These are phyloP conservation scores for Onychostruthus taczanowskii DNA, from an alignment of 2,113 vertebrate species.

Conservation along the genomic window DNA sequence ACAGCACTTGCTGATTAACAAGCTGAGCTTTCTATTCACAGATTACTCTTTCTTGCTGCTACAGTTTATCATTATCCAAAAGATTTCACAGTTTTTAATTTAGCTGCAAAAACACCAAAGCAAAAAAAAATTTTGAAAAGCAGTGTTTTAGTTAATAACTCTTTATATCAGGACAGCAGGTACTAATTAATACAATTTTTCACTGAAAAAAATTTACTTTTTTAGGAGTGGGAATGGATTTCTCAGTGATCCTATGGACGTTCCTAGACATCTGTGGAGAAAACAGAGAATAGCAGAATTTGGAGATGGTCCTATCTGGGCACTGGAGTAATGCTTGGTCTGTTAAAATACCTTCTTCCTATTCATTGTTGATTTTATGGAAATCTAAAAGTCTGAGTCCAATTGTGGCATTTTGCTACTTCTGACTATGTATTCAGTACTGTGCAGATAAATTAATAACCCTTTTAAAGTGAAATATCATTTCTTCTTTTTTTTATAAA, in stretches of 20 bases:
- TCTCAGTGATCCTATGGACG: background rate
- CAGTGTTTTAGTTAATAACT: background rate
- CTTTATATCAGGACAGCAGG: background rate
- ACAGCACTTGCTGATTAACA: background rate
- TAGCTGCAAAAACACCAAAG: background rate
- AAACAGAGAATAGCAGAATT: background rate
- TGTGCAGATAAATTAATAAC: background rate
- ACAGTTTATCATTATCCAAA: slow-evolving; percentile 16
- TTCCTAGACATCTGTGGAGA: background rate
- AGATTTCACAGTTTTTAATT: background rate
- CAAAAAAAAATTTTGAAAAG: background rate
- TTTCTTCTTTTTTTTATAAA: background rate
- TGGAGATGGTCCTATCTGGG: background rate
- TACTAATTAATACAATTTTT: background rate
- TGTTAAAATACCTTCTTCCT: background rate
- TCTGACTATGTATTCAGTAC: background rate
- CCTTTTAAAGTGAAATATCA: background rate
- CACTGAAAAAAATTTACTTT: background rate
- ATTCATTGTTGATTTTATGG: background rate
- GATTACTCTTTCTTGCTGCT: slow-evolving; percentile 9
- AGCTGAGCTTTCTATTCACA: slow-evolving; percentile 30
- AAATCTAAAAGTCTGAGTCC: background rate
- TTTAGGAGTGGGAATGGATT: fast-evolving
- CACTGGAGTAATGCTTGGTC: background rate
- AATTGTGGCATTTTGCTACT: background rate